Evolutionary conservation across 2,113 vertebrate species (phyloP).

Genomic region (Rostratula benghalensis): DNA sequence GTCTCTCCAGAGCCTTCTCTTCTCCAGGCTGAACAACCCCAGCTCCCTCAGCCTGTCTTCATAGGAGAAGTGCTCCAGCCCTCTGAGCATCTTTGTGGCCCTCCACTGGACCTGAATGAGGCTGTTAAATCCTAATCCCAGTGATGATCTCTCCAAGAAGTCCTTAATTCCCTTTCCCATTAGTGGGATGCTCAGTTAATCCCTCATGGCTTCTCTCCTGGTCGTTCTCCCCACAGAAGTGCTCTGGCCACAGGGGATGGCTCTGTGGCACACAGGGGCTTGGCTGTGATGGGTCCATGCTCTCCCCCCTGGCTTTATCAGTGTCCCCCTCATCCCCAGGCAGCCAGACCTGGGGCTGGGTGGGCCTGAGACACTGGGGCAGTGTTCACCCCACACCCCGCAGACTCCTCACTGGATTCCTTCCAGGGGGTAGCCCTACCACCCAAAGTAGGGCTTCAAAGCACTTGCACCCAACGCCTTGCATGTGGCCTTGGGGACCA

Average conservation of each 20-base stretch:
- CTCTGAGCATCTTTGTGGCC: too few species aligned
- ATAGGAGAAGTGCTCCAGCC: too few species aligned
- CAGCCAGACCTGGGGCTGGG: background rate
- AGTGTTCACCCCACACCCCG: background rate
- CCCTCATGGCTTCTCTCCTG: background rate
- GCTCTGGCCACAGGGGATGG: fast-evolving
- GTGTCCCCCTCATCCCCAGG: background rate
- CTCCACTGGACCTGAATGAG: too few species aligned
- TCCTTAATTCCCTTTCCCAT: background rate
- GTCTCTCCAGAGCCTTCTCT: too few species aligned
- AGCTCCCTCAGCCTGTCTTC: too few species aligned
- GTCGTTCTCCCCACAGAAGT: background rate
- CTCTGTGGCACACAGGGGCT: fast-evolving
- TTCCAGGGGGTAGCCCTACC: background rate
- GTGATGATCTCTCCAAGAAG: background rate
- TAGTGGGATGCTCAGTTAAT: background rate
- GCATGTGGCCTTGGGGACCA: background rate
- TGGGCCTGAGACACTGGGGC: background rate
- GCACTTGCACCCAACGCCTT: background rate
- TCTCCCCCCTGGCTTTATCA: fast-evolving
- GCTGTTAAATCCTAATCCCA: background rate
- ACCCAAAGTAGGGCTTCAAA: background rate
- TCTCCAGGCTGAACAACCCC: too few species aligned
- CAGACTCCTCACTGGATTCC: background rate
- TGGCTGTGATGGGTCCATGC: background rate